Evolutionary conservation across 2,888 invertebrate genomes (phyloP).

Genomic region (Euplagia quadripunctaria): DNA sequence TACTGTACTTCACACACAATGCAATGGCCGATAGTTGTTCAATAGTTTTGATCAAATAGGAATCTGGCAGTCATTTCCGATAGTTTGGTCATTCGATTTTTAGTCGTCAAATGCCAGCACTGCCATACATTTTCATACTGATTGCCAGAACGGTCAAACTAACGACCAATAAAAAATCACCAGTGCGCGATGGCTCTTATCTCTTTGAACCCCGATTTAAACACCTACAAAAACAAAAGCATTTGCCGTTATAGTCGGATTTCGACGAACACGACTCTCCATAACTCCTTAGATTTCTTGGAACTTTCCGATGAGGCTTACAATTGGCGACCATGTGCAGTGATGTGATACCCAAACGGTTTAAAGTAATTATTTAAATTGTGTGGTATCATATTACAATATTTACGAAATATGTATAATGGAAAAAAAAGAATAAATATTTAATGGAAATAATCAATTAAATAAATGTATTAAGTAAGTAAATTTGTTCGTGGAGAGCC

Average conservation of each 20-base stretch:
- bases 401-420: background rate
- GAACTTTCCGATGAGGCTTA: background rate
- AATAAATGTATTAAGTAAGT: too few species aligned
- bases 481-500: too few species aligned
- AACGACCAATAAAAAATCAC: too few species aligned
- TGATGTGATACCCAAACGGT: background rate
- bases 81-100: background rate
- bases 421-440: too few species aligned
- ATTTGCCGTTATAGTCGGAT: too few species aligned
- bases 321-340: background rate
- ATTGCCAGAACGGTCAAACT: too few species aligned
- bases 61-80: background rate
- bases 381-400: background rate
- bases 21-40: background rate
- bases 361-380: background rate
- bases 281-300: background rate
- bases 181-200: too few species aligned
- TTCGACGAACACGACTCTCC: background rate
- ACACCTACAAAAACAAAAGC: too few species aligned
- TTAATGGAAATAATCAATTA: too few species aligned
- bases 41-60: background rate
- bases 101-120: slow-evolving; percentile 35
- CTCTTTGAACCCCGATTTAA: too few species aligned
- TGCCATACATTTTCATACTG: too few species aligned
- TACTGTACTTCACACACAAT: too few species aligned